Evolutionary conservation across 2,797 vertebrate species (phyloP).

Genomic region (Hylomyscus alleni): DNA sequence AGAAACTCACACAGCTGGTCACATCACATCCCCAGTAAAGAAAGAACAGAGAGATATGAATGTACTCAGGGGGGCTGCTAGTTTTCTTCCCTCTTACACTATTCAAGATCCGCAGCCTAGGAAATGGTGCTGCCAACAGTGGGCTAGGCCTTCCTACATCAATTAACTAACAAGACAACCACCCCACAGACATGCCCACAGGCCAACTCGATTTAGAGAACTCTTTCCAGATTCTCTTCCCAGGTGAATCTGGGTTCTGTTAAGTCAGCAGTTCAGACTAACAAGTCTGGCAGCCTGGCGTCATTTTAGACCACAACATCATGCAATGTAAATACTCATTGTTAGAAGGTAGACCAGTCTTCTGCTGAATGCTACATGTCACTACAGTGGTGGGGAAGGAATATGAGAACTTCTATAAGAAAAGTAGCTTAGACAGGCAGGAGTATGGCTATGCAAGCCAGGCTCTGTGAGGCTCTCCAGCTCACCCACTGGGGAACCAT

Average conservation of each 20-base stretch:
- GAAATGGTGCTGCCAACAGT: not conserved
- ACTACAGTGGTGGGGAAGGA: no score
- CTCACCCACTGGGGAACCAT: not conserved
- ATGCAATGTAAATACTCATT: not conserved
- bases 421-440: not conserved
- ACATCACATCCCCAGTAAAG: not conserved
- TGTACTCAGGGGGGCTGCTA: not conserved
- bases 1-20: not conserved
- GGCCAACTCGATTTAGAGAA: not conserved
- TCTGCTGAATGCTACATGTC: fast-evolving
- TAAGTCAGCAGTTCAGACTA: not conserved
- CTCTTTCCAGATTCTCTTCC: not conserved
- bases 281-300: not conserved
- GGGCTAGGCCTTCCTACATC: not conserved
- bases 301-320: not conserved
- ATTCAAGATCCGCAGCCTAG: not conserved
- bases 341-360: not conserved
- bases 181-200: not conserved
- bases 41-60: not conserved
- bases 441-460: fast-evolving
- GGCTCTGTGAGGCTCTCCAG: not conserved
- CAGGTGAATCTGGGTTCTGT: not conserved
- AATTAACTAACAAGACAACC: not conserved
- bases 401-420: not conserved
- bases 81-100: not conserved